Evolutionary conservation across 2,888 invertebrate species (phyloP), one percentile per base, ranked within the genome.

Genomic region (Calephelis perditalis): DNA sequence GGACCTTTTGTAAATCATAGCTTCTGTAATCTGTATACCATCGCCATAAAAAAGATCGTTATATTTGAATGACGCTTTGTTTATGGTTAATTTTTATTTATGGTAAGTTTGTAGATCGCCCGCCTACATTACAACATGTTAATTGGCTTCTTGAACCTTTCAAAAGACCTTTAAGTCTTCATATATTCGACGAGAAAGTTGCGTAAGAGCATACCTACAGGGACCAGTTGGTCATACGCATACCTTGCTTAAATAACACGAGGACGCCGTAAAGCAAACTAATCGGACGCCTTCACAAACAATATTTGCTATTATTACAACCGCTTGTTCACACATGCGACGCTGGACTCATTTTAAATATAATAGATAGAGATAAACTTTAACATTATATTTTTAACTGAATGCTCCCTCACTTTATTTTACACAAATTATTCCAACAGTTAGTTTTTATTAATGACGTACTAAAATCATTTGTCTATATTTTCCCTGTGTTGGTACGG

Each of bases 231-330:
- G 72, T 72, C 74, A 74, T 52, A 35, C 52, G 52, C 52, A 52
- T 73, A 75, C 76, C 76, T 75, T 67, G 71, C 69, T 70, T 73
- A 74, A 73, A 77, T 73, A 70, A 73, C 70, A 74, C 72, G 72
- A 72, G 75, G 75, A 73, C 75, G 69, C 65, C 64, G 67, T 69
- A 70, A 70, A 74, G 66, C 67, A 67, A 68, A 68, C 67, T 68
- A 68, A 68, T 67, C 63, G 62, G 60, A 66, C 62, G 61, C 60
- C 57, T 62, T 61, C 54, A 65, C 58, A 57, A 62, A 66, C 65
- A 52, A 52, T 52, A 26, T 63, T 52, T 56, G 56, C 63, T 63
- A 63, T 63, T 65, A 58, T 56, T 58, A 46, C 26, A 26, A 26
- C 62, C 57, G 56, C 40, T 6, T 8, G 40, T 40, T 40, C 40